A percentile compares a stretch with the other conserved stretches of the same genome.
Evolutionary conservation across 2,888 invertebrate genomes (phyloP).

Genomic region (Ornithoptera alexandrae): DNA sequence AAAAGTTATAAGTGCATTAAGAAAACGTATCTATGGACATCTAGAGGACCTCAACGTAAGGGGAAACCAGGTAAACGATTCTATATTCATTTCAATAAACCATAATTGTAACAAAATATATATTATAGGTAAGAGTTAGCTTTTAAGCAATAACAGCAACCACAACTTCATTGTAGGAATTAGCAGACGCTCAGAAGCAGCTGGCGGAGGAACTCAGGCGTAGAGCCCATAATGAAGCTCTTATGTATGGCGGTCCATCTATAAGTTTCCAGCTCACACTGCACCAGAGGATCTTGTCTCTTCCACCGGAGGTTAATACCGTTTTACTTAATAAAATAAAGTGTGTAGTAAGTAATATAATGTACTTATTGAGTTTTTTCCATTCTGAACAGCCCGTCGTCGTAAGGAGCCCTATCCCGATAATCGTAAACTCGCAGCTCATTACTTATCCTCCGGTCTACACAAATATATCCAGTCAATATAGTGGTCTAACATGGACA

Average conservation of each 20-base stretch:
- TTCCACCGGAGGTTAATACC: neutral
- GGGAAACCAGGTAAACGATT: neutral
- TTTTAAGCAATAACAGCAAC: neutral
- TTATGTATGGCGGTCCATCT: neutral
- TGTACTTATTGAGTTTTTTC: neutral
- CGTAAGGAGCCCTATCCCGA: neutral
- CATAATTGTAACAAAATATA: neutral
- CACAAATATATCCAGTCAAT: too few relatives aligned
- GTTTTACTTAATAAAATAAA: neutral
- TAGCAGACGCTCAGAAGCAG: neutral
- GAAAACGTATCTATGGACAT: neutral
- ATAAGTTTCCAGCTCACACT: neutral
- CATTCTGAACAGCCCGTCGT: neutral
- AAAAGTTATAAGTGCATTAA: neutral
- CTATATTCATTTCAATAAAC: neutral
- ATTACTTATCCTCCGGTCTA: neutral
- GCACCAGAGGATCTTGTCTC: neutral
- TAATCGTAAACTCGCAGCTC: neutral
- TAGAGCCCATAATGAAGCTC: neutral
- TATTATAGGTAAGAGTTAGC: neutral
- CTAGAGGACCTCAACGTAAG: neutral
- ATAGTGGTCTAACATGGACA: too few relatives aligned
- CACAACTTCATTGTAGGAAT: neutral
- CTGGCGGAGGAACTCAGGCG: neutral
- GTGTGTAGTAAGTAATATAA: neutral